Evolutionary conservation across 2,888 invertebrate genomes (phyloP), one percentile per base, ranked within the genome.

Genomic region (Molorchus minor): DNA sequence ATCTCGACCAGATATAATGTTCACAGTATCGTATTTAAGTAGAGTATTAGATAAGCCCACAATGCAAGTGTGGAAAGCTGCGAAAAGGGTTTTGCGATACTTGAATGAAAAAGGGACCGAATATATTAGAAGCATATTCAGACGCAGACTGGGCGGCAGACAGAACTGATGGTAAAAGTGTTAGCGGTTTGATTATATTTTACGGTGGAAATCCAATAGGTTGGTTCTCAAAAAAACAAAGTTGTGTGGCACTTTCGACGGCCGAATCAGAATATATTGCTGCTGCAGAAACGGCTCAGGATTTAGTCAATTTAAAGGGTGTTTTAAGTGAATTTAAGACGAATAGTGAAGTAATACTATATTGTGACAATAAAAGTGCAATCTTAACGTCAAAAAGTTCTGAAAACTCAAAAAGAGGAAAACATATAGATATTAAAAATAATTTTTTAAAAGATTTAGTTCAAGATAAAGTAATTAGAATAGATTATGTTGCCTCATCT

Each of bases 101-200:
- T 30, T 68, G n/a, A 56, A 64, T 36, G 54, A 52, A n/a, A n/a
- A n/a, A n/a, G n/a, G n/a, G n/a, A n/a, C n/a, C n/a, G n/a, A n/a
- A n/a, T n/a, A n/a, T n/a, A 4, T 10, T 21, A 21, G 52, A 51
- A 36, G 65, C 45, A 1, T 62, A 56, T 44, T 56, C 55, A 0
- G 68, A 69, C 30, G 58, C 61, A 19, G 65, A 70, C 47, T 67
- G 67, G 69, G 67, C 49, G 38, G 49, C 43, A 7, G 61, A 62
- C 41, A 45, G 40, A 7, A 41, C 20, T 2, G 64, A 62, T 36
- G 38, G 65, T n/a, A 67, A 64, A 56, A 66, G 62, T 25, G 56
- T 55, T n/a, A 68, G 61, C 19, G 66, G 68, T 1, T 63, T 38
- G 25, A 43, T 59, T 3, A 51, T 64, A 19, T 49, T 58, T 16